These are phyloP conservation scores for Platichthys stellatus DNA, from an alignment of 2,113 vertebrate species.

Conservation along the genomic window DNA sequence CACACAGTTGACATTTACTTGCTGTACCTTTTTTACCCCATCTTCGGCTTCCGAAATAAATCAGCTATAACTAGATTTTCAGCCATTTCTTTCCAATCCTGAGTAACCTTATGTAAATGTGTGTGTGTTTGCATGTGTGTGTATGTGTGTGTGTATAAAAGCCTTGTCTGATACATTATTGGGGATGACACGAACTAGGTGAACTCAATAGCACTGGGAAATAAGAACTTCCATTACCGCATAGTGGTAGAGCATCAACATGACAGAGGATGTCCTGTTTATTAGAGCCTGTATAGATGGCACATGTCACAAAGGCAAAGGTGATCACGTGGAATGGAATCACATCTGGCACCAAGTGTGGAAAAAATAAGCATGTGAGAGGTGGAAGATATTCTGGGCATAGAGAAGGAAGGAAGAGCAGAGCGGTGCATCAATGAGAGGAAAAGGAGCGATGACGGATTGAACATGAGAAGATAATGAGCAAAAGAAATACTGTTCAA, in stretches of 20 bases:
- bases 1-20: slow-evolving; percentile 28
- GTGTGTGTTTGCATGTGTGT: no score
- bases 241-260: not conserved
- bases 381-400: slow-evolving; percentile 38
- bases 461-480: slow-evolving; percentile 71
- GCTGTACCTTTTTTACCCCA: not conserved
- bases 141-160: not conserved
- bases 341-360: slow-evolving; percentile 10
- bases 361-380: slow-evolving; percentile 3
- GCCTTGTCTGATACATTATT: not conserved
- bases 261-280: not conserved
- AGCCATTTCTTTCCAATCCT: not conserved
- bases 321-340: slow-evolving; percentile 17
- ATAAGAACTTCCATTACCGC: not conserved
- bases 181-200: not conserved
- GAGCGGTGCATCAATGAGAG: slow-evolving; percentile 30
- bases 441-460: slow-evolving; percentile 52
- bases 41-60: not conserved
- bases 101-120: not conserved
- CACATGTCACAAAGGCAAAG: not conserved
- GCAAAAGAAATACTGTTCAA: slow-evolving; percentile 69
- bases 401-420: slow-evolving; percentile 24
- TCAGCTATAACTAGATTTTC: not conserved
- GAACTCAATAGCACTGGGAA: not conserved
- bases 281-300: not conserved